These are phyloP conservation scores for Alitta virens DNA, from an alignment of 2,888 invertebrate species.

Conservation along the genomic window DNA sequence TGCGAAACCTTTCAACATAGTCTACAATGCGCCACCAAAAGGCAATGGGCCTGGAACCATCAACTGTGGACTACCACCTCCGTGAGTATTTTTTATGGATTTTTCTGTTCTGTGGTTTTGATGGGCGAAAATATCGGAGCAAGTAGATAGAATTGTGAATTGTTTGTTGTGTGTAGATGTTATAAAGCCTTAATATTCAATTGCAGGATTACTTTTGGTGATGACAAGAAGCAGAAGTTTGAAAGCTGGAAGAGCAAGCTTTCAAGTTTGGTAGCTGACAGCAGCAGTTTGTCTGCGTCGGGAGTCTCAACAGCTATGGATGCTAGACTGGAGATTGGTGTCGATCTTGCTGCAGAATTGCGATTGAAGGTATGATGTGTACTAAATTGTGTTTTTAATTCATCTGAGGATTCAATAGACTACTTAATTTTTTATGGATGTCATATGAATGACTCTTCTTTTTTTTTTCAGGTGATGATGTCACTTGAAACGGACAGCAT, in stretches of 20 bases:
- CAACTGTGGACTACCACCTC: conserved; percentile 9
- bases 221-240: conserved; percentile 31
- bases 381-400: too few species aligned
- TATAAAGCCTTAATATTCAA: too few species aligned
- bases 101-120: too few species aligned
- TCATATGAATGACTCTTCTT: too few species aligned
- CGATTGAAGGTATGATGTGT: conserved; percentile 62
- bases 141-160: too few species aligned
- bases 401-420: too few species aligned
- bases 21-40: not conserved
- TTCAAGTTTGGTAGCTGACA: conserved; percentile 24
- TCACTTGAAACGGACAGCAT: conserved; percentile 68
- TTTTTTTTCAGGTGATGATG: conserved; percentile 62
- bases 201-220: not conserved
- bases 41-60: conserved; percentile 10
- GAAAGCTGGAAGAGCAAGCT: conserved; percentile 32
- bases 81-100: not conserved
- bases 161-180: too few species aligned
- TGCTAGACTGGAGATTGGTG: conserved; percentile 75
- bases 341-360: conserved; percentile 76
- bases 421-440: too few species aligned
- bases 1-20: conserved; percentile 5
- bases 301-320: conserved; percentile 67
- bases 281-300: conserved; percentile 29
- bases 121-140: too few species aligned